phyloP scores from a whole-genome alignment of 2,113 vertebrate genomes.

The Tiliqua scincoides region DNA sequence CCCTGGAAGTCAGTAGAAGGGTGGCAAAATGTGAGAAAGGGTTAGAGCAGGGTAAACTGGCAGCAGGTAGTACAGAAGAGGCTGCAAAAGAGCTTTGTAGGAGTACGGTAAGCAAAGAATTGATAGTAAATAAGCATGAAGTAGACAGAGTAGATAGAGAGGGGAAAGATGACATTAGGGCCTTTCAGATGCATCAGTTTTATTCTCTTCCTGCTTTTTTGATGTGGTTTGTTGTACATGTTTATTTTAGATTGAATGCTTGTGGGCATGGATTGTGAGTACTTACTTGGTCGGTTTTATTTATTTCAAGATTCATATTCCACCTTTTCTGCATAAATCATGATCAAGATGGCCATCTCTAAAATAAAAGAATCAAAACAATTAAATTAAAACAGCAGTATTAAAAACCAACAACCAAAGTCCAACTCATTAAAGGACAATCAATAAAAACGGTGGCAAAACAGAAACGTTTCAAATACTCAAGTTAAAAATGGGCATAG shows the following conservation, averaged over 20 bases:
- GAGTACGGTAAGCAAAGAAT: background rate
- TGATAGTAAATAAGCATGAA: background rate
- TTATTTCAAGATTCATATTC: too few relatives aligned
- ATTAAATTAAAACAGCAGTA: too few relatives aligned
- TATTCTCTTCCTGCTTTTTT: background rate
- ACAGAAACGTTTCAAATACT: too few relatives aligned
- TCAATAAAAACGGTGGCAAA: too few relatives aligned
- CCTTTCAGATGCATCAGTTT: background rate
- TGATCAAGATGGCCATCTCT: too few relatives aligned
- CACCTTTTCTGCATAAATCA: too few relatives aligned
- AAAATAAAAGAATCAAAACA: too few relatives aligned
- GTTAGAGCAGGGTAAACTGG: background rate
- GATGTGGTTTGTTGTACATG: background rate
- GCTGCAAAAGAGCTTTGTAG: background rate
- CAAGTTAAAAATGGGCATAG: too few relatives aligned
- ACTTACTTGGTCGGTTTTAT: background rate
- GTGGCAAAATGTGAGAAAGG: background rate
- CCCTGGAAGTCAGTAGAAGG: too few relatives aligned
- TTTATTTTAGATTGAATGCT: background rate
- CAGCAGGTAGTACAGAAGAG: background rate
- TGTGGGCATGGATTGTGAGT: background rate
- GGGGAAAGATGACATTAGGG: background rate
- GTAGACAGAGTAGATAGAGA: too few relatives aligned
- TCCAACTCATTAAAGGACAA: too few relatives aligned
- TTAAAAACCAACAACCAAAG: too few relatives aligned